Evolutionary conservation across 2,888 invertebrate species (phyloP).

Genomic region (Chrysopilus asiliformis): DNA sequence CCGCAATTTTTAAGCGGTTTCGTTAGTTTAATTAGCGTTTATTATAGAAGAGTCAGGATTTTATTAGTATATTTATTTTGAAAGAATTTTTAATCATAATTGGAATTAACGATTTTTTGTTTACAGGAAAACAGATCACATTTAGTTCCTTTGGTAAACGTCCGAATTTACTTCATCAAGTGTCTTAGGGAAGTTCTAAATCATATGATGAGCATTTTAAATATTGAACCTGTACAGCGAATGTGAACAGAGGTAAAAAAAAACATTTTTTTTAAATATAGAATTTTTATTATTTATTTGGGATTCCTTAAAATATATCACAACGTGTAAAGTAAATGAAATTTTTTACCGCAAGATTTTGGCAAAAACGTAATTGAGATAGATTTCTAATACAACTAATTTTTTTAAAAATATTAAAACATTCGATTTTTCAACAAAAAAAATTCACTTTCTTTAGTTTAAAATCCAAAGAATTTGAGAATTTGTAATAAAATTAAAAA

Average conservation of each 20-base stretch:
- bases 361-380: too few relatives aligned
- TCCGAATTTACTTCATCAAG: constrained; percentile 54
- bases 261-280: neutral
- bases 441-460: too few relatives aligned
- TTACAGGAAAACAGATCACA: constrained; percentile 53
- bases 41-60: constrained; percentile 57
- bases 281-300: constrained; percentile 4
- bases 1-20: constrained; percentile 50
- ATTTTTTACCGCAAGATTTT: constrained; percentile 2
- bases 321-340: constrained; percentile 4
- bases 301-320: constrained; percentile 3
- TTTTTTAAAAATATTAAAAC: too few relatives aligned
- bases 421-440: too few relatives aligned
- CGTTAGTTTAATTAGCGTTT: constrained; percentile 54
- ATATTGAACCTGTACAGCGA: constrained; percentile 52
- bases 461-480: too few relatives aligned
- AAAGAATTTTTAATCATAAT: constrained; percentile 6
- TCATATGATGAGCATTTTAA: constrained; percentile 46
- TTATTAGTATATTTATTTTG: constrained; percentile 41
- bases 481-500: too few relatives aligned
- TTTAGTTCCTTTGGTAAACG: constrained; percentile 50
- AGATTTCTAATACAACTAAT: too few relatives aligned
- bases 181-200: constrained; percentile 50
- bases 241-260: constrained; percentile 40
- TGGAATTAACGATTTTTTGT: constrained; percentile 17